Evolutionary conservation across 2,113 vertebrate species (phyloP).

Genomic region (Hippocampus comes): DNA sequence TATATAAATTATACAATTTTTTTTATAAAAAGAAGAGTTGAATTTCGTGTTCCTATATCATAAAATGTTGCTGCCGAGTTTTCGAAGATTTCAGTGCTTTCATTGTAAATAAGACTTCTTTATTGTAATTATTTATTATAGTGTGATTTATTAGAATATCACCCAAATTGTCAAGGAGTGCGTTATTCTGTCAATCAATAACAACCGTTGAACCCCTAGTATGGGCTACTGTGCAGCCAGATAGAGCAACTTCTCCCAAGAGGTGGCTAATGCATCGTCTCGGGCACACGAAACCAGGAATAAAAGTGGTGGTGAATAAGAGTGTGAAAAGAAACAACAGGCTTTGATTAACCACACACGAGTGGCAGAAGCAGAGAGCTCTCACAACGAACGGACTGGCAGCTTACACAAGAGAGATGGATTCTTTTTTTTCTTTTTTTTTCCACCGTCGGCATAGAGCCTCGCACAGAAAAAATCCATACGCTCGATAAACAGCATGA

Average conservation of each 20-base stretch:
- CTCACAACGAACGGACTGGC: conserved; percentile 14
- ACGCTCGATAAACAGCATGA: conserved; percentile 12
- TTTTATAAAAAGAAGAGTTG: no score
- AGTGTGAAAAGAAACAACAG: background rate
- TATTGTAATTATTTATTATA: no score
- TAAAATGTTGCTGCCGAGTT: no score
- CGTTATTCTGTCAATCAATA: no score
- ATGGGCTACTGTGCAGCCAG: background rate
- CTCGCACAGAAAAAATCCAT: conserved; percentile 12
- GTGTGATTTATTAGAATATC: no score
- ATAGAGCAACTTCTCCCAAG: background rate
- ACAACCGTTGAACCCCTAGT: no score
- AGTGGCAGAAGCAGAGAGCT: background rate
- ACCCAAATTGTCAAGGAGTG: no score
- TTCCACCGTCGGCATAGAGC: background rate
- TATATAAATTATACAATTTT: no score
- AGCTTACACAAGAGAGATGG: conserved; percentile 11
- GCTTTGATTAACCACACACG: background rate
- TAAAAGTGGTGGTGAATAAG: conserved; percentile 19
- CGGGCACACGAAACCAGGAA: conserved; percentile 7
- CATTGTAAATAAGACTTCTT: no score
- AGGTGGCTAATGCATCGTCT: background rate
- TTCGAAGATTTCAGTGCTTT: no score
- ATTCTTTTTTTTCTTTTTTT: background rate
- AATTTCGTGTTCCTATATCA: no score